Base-by-base conservation (phyloP, 2,113 vertebrate species). In the Acanthochromis polyacanthus region DNA sequence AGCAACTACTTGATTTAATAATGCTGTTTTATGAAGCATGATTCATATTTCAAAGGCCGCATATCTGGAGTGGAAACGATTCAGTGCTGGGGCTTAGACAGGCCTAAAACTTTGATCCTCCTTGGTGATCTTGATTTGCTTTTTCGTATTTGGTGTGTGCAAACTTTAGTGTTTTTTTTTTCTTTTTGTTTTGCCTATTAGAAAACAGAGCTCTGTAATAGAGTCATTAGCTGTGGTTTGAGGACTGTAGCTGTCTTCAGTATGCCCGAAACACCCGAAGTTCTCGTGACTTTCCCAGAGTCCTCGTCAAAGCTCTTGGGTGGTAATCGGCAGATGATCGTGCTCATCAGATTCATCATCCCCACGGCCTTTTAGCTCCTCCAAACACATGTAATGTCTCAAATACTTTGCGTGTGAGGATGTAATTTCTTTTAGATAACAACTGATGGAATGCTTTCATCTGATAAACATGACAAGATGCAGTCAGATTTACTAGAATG, bases 21-120 rank as follows among this genome's bases (percentile, higher is more conserved):
- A 86, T 45, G 19, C 45, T 55, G 64, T 80, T 75, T 84, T 83
- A 86, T 81, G 73, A 85, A 87, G 83, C 71, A 5, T 84, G 84
- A 88, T 89, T 93, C 84, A 87, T 65, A 83, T 93, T 93, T 91
- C 77, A 88, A 87, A 90, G 82, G 32, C 63, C 1, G n/a, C 79
- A 38, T 83, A 83, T 84, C 86, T 88, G 78, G 63, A 89, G 79
- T 90, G 88, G 81, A 91, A 90, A 89, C 67, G 51, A 78, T 88
- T 87, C 76, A 60, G 64, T 22, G 2, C 75, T 43, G 17, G 36
- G 80, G 61, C 56, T 87, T 72, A 76, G 73, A 82, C 57, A 11
- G 48, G 53, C 71, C 78, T 58, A 51, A 82, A 82, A 79, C 85
- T 92, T 92, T 93, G 82, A 93, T 94, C 90, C 88, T 81, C 65